Evolutionary conservation across 2,888 invertebrate species (phyloP).

Genomic region (Andrena camellia): DNA sequence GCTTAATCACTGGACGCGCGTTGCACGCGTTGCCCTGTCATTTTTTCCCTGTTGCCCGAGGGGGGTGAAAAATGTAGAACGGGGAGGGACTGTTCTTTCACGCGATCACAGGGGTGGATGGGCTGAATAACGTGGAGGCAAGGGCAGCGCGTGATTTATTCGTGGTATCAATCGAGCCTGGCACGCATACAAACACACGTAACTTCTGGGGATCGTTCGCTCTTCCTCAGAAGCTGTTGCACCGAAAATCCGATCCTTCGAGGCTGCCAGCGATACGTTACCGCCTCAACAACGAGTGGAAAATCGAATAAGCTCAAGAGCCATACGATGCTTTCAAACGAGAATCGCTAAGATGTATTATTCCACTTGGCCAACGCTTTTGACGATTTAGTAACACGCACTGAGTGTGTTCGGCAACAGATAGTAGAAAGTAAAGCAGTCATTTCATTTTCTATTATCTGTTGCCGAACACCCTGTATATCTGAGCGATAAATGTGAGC

Average conservation of each 20-base stretch:
- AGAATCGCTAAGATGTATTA: neutral
- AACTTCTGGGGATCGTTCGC: neutral
- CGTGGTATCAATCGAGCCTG: constrained; percentile 44
- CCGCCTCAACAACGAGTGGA: neutral
- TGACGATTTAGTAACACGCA: too few relatives aligned
- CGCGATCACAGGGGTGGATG: constrained; percentile 15
- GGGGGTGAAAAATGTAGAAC: constrained; percentile 17
- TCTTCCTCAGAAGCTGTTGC: neutral
- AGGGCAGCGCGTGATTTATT: constrained; percentile 49
- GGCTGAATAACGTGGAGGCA: neutral
- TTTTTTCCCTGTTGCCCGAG: neutral
- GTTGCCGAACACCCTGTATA: too few relatives aligned
- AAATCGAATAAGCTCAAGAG: neutral
- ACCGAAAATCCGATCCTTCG: constrained; percentile 14
- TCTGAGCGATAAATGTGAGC: too few relatives aligned
- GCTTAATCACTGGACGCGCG: constrained; percentile 27
- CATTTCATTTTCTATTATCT: too few relatives aligned
- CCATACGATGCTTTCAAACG: neutral
- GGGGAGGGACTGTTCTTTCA: neutral
- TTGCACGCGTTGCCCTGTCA: neutral
- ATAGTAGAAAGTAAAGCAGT: too few relatives aligned
- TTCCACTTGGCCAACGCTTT: too few relatives aligned
- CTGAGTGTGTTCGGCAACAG: too few relatives aligned
- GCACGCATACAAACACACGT: constrained; percentile 18
- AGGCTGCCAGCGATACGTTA: neutral